Evolutionary conservation across 2,113 vertebrate species (phyloP).

Genomic region (mouse (Mus musculus)): DNA sequence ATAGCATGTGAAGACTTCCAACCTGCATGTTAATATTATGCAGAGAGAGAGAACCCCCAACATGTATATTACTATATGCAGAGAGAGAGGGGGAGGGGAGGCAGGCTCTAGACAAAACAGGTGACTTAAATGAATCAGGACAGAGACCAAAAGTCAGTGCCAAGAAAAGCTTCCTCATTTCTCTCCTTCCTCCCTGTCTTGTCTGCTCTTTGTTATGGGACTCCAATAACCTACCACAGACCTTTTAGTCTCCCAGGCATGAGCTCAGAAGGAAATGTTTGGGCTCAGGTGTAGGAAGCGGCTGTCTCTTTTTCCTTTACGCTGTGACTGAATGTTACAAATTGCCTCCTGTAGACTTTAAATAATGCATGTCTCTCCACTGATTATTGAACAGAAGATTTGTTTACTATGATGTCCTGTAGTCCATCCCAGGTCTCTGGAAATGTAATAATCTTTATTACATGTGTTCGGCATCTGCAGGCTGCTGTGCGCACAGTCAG

Average conservation of each 20-base stretch:
- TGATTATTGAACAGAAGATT: background rate
- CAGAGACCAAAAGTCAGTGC: background rate
- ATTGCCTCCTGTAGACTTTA: slow-evolving; percentile 46
- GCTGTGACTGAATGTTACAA: slow-evolving; percentile 36
- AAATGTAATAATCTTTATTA: slow-evolving; percentile 31
- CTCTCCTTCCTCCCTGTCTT: background rate
- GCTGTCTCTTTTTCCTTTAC: slow-evolving; percentile 39
- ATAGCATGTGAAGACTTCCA: background rate
- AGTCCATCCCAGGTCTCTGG: background rate
- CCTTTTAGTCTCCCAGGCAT: background rate
- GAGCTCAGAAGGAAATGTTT: background rate
- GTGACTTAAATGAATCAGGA: background rate
- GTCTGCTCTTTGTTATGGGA: no score
- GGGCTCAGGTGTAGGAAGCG: background rate
- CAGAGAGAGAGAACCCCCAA: background rate
- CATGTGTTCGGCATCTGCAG: background rate
- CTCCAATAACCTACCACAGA: background rate
- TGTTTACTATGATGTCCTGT: background rate
- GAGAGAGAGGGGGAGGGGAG: background rate
- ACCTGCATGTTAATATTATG: background rate
- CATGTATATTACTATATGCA: background rate
- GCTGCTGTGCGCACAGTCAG: background rate
- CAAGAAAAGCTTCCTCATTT: background rate
- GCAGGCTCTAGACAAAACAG: background rate
- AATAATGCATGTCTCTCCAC: slow-evolving; percentile 49